A percentile compares a stretch with the other conserved stretches of the same genome.
Evolutionary conservation across 2,113 vertebrate genomes (phyloP).

Genomic region (Limnothrissa miodon): DNA sequence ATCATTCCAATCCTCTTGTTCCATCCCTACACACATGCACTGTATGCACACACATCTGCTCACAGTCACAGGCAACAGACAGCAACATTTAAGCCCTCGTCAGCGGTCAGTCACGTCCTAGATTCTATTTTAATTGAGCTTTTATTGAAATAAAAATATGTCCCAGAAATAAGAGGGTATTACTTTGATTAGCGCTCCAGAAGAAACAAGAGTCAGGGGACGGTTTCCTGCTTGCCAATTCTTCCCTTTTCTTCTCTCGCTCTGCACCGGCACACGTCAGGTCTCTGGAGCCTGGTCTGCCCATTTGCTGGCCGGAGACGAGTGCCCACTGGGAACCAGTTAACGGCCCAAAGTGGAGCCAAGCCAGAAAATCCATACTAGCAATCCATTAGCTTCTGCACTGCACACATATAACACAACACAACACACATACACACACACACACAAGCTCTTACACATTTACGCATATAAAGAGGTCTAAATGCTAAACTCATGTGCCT

Average conservation of each 20-base stretch:
- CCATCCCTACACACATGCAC: neutral
- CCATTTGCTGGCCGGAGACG: neutral
- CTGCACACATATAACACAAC: neutral
- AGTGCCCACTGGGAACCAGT: conserved; percentile 24
- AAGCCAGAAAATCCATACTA: conserved; percentile 56
- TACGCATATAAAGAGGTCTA: conserved; percentile 29
- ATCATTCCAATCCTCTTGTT: neutral
- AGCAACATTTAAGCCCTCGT: neutral
- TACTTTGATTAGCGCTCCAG: conserved; percentile 2
- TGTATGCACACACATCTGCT: neutral
- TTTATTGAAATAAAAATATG: neutral
- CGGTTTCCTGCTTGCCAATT: neutral
- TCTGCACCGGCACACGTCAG: neutral
- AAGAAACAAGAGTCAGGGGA: neutral
- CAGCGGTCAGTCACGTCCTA: conserved; percentile 6
- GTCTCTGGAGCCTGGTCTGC: neutral
- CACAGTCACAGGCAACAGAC: neutral
- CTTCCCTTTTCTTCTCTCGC: neutral
- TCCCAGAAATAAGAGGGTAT: neutral
- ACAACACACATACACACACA: conserved; percentile 7
- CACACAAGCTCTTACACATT: conserved; percentile 42
- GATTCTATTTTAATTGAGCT: conserved; percentile 1
- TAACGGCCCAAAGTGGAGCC: neutral
- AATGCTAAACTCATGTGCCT: conserved; percentile 29
- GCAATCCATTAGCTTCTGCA: conserved; percentile 56